Evolutionary conservation across 2,797 vertebrate species (phyloP).

Genomic region (Aldrovandia affinis): DNA sequence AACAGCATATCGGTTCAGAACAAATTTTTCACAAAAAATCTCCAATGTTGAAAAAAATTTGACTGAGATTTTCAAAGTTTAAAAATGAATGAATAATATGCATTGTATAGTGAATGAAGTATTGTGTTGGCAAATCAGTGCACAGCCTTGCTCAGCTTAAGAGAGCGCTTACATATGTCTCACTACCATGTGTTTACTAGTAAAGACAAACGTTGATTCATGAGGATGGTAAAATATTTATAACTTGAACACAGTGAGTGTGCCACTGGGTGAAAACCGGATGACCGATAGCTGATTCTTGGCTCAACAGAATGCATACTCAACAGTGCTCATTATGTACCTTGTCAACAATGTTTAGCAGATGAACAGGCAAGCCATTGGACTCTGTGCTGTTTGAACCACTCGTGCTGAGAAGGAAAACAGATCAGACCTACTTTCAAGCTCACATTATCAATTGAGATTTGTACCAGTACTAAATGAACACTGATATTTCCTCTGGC

Average conservation of each 20-base stretch:
- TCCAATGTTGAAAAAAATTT: background rate
- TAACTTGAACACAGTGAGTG: background rate
- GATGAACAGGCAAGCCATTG: constrained; percentile 75
- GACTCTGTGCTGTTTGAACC: constrained; percentile 91
- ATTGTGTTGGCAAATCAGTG: background rate
- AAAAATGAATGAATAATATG: background rate
- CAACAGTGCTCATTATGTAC: constrained; percentile 36
- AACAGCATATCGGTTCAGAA: too few species aligned
- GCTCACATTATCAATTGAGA: background rate
- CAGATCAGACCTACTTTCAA: background rate
- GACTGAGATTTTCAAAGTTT: background rate
- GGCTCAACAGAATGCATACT: background rate
- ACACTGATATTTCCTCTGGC: background rate
- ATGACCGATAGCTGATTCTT: background rate
- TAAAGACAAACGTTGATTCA: too few species aligned
- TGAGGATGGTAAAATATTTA: background rate
- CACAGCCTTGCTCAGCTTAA: background rate
- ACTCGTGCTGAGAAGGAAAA: constrained; percentile 77
- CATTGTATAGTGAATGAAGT: background rate
- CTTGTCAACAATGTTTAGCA: constrained; percentile 54
- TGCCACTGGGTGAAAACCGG: background rate
- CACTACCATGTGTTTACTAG: too few species aligned
- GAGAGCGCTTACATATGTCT: too few species aligned
- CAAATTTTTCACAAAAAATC: too few species aligned
- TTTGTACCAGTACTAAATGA: background rate